Percentiles rank a stretch among this genome's conserved stretches.
Evolutionary conservation across 2,113 vertebrate genomes (phyloP).

Genomic region (Sylvia atricapilla): DNA sequence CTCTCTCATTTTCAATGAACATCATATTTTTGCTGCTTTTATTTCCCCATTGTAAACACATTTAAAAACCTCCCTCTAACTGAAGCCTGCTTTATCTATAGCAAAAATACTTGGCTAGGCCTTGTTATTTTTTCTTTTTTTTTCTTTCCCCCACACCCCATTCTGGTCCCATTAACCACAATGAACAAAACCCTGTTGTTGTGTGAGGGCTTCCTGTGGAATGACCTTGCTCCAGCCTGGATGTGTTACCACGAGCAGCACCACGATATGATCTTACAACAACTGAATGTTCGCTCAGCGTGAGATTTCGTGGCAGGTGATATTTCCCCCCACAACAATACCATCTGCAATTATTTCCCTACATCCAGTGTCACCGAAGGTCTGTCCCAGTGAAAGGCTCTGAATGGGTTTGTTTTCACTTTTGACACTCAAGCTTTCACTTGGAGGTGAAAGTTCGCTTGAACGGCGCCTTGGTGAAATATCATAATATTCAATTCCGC

Average conservation of each 20-base stretch:
- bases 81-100: neutral
- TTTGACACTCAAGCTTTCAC: constrained; percentile 42
- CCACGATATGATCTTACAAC: neutral
- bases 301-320: constrained; percentile 41
- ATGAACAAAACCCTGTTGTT: constrained; percentile 14
- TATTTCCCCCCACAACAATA: neutral
- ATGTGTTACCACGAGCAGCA: neutral
- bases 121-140: neutral
- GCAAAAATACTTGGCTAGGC: neutral
- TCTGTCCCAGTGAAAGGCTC: constrained; percentile 32
- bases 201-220: neutral
- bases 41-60: neutral
- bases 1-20: neutral
- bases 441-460: constrained; percentile 57
- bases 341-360: constrained; percentile 41
- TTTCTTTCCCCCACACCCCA: accelerated
- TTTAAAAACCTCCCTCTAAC: neutral
- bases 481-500: neutral
- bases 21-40: neutral
- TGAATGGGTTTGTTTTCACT: constrained; percentile 63
- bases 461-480: neutral
- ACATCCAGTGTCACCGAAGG: constrained; percentile 39
- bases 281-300: neutral
- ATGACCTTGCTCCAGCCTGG: constrained; percentile 9
- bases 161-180: neutral